phyloP scores from a whole-genome alignment of 2,113 vertebrate species.

The Pitta sordida region DNA sequence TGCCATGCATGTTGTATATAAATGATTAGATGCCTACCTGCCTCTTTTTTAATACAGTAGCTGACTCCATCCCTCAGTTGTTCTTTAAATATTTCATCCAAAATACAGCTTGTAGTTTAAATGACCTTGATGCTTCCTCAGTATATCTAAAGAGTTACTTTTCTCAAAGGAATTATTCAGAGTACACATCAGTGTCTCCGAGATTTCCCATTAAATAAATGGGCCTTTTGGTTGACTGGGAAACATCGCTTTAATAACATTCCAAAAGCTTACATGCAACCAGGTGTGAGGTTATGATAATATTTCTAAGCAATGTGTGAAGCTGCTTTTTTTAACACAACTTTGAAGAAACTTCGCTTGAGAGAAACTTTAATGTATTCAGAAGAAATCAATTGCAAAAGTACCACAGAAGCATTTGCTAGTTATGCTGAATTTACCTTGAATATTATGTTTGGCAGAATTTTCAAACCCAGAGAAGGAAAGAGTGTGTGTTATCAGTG shows the following conservation, averaged over 20 bases:
- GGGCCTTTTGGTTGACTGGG: not conserved
- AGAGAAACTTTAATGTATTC: not conserved
- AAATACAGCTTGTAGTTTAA: not conserved
- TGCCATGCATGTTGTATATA: fast-evolving
- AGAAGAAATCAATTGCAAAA: not conserved
- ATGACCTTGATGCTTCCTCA: not conserved
- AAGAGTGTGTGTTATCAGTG: not conserved
- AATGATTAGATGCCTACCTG: not conserved
- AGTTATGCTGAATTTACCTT: not conserved
- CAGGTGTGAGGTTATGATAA: not conserved
- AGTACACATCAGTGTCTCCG: not conserved
- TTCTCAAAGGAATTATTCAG: not conserved
- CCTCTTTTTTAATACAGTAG: not conserved
- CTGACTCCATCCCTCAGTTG: not conserved
- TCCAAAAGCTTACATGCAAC: not conserved
- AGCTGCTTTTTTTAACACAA: not conserved
- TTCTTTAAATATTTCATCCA: not conserved
- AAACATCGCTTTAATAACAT: not conserved
- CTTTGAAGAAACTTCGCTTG: not conserved
- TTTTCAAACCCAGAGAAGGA: not conserved
- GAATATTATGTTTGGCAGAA: not conserved
- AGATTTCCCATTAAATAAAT: not conserved
- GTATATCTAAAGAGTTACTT: not conserved
- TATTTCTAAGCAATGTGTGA: not conserved
- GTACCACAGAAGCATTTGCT: not conserved